Conservation (phyloP, 1,140 invertebrate genomes). For the Portunus trituberculatus region DNA sequence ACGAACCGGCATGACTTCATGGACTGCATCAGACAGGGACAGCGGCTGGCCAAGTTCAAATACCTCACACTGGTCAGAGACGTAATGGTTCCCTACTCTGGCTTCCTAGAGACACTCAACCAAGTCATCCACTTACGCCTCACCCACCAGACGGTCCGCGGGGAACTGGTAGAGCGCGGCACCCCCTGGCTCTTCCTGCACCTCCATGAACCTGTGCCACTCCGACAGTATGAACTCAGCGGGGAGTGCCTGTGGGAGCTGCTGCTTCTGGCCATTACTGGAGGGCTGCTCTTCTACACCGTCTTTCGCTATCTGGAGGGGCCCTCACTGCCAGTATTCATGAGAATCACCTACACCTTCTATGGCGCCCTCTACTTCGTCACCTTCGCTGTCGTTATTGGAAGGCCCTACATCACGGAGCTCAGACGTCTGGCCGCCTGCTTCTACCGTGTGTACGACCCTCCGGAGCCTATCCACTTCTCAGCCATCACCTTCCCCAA, state of each 20-base stretch:
- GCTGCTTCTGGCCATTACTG: slow-evolving; percentile 50
- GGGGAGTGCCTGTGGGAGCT: slow-evolving; percentile 55
- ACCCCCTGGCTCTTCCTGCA: slow-evolving; percentile 72
- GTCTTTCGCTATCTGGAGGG: slow-evolving; percentile 67
- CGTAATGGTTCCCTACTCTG: slow-evolving; percentile 48
- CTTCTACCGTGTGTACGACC: slow-evolving; percentile 69
- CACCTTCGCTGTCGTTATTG: slow-evolving; percentile 69
- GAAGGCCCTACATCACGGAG: slow-evolving; percentile 72
- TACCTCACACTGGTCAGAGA: slow-evolving; percentile 53
- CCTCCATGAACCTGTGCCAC: slow-evolving; percentile 59
- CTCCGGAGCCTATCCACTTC: slow-evolving; percentile 68
- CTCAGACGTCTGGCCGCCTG: slow-evolving; percentile 30
- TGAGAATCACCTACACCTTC: slow-evolving; percentile 41
- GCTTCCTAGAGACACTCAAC: slow-evolving; percentile 53
- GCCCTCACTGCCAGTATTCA: not conserved
- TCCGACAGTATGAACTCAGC: slow-evolving; percentile 57
- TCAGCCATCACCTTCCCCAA: slow-evolving; percentile 66
- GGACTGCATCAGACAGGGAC: slow-evolving; percentile 50
- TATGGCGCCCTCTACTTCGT: slow-evolving; percentile 72
- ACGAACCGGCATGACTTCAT: slow-evolving; percentile 63
- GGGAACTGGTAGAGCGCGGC: slow-evolving; percentile 34
- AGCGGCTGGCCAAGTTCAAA: not conserved
- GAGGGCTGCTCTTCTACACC: slow-evolving; percentile 46
- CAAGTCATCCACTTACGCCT: not conserved
- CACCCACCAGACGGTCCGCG: not conserved